phyloP scores from a whole-genome alignment of 2,113 vertebrate genomes.

The Ceyx margarethae region DNA sequence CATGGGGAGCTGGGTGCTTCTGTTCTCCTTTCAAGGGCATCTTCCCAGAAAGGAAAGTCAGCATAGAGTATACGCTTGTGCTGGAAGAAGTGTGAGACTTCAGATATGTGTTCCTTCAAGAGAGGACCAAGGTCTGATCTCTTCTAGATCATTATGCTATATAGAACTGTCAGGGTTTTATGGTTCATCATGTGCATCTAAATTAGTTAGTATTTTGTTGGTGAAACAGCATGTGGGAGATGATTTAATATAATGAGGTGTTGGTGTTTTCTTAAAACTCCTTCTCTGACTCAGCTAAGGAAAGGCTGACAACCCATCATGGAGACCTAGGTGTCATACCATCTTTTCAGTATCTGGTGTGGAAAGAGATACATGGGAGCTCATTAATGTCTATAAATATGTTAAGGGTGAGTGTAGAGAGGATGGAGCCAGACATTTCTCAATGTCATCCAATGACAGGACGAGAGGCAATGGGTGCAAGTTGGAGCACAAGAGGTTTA shows the following conservation, averaged over 20 bases:
- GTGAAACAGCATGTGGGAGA: not conserved
- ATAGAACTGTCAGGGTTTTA: not conserved
- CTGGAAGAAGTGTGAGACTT: not conserved
- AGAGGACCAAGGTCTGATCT: not conserved
- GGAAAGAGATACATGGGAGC: not conserved
- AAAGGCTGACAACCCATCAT: not conserved
- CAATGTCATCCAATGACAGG: too few species aligned
- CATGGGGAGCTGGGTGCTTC: not conserved
- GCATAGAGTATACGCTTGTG: not conserved
- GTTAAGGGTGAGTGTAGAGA: too few species aligned
- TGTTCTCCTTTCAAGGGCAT: not conserved
- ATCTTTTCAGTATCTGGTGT: not conserved
- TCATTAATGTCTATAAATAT: too few species aligned
- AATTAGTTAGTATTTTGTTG: not conserved
- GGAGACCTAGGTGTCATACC: not conserved
- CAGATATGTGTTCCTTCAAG: not conserved
- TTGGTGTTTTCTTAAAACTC: not conserved
- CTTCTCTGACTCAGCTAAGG: not conserved
- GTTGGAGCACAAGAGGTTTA: too few species aligned
- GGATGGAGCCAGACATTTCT: too few species aligned
- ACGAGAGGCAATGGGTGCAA: too few species aligned
- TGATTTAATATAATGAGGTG: not conserved
- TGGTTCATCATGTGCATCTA: not conserved
- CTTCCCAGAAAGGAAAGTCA: not conserved
- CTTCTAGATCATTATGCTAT: rapidly evolving